Evolutionary conservation across 2,888 invertebrate species (phyloP), one percentile per base, ranked within the genome.

Genomic region (Megastigmus dorsalis): DNA sequence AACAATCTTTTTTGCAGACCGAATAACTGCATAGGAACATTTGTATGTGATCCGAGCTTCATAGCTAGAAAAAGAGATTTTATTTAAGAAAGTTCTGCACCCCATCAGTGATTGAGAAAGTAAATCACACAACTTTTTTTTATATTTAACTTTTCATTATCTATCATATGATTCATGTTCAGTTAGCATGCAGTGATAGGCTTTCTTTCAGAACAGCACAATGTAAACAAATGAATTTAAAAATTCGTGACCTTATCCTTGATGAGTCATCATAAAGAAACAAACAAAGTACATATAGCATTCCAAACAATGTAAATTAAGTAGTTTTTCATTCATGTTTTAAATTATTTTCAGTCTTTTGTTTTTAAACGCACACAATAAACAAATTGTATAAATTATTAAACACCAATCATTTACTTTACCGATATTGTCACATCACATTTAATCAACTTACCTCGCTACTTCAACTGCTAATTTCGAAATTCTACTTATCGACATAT

Each of bases 21-120:
- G 54, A 52, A 75, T 69, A 9, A 75, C 66, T 1, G 75, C 75
- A 60, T 77, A 77, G 73, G 77, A 75, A 73, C 69, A 75, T 48
- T 71, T 75, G 50, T 75, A 75, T 9, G 77, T 73, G 30, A 77
- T 38, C 20, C 73, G 60, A 73, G 75, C 70, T 23, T 77, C 77
- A 63, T 72, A 72, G 62, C 77, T 77, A 15, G 2, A 75, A 74
- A 43, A 52, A 65, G n/a, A 15, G 7, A 23, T 20, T 0, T 28
- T 18, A 43, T 55, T 59, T n/a, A 48, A 33, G 43, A 66, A 60
- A 60, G 54, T 62, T 48, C 33, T 52, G 20, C 28, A 71, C 57
- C 13, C 9, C 26, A 33, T 3, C 13, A 57, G 43, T n/a, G 23
- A 43, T 38, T 0, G 15, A 13, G 23, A 43, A 13, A 9, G 18